Percentiles rank a stretch among this genome's conserved stretches.
These are phyloP conservation scores for Prionailurus bengalensis DNA, from an alignment of 2,113 vertebrate genomes.

Conservation along the genomic window DNA sequence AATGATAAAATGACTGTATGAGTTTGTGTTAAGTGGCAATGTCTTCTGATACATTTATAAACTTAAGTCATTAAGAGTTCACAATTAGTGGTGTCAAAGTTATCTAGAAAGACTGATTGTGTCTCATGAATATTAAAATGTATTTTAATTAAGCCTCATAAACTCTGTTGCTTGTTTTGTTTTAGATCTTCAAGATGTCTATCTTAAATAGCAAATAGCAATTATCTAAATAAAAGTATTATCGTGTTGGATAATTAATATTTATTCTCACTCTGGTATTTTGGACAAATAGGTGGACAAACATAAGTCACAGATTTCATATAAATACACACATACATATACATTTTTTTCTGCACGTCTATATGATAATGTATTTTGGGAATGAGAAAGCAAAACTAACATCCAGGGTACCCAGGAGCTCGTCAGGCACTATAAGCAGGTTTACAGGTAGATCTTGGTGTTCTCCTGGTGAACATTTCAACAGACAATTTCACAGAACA, in stretches of 20 bases:
- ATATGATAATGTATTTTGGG: not conserved
- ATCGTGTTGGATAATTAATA: not conserved
- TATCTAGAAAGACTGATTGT: slow-evolving; percentile 14
- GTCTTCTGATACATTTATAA: slow-evolving; percentile 29
- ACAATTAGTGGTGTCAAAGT: not conserved
- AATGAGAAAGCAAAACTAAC: not conserved
- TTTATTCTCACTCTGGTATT: not conserved
- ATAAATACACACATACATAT: not conserved
- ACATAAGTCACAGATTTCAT: not conserved
- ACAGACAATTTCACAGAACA: not conserved
- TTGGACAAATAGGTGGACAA: not conserved
- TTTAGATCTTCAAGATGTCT: not conserved
- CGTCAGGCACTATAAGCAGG: not conserved
- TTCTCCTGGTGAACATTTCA: not conserved
- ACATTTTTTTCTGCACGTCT: not conserved
- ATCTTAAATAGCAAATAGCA: not conserved
- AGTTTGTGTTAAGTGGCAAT: not conserved
- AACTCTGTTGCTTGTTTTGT: not conserved
- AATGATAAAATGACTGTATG: not conserved
- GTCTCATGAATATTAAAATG: slow-evolving; percentile 54
- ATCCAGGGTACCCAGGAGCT: not conserved
- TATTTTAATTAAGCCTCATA: slow-evolving; percentile 25
- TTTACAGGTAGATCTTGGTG: not conserved
- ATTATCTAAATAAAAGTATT: slow-evolving; percentile 23
- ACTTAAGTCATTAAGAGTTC: slow-evolving; percentile 47